Evolutionary conservation across 2,113 vertebrate species (phyloP).

Genomic region (Nipponia nippon): DNA sequence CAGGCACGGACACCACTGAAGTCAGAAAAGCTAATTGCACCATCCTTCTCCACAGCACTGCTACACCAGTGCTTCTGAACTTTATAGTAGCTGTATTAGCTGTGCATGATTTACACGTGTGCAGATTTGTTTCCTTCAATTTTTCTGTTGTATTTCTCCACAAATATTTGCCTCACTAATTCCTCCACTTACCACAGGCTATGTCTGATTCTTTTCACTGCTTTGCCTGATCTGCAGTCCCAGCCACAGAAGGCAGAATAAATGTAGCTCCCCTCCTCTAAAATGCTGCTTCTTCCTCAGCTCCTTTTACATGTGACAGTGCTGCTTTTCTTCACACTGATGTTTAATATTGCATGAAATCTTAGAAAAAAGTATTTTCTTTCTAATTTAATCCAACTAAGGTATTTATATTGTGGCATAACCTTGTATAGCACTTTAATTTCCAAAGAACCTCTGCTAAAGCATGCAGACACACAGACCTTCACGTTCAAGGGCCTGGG

Average conservation of each 20-base stretch:
- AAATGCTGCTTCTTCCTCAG: not conserved
- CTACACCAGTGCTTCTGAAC: not conserved
- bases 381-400: not conserved
- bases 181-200: not conserved
- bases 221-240: not conserved
- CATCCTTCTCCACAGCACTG: rapidly evolving
- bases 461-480: not conserved
- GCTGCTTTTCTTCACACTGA: not conserved
- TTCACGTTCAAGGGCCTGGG: not conserved
- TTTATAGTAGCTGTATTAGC: not conserved
- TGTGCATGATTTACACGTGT: no score
- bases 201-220: rapidly evolving
- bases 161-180: not conserved
- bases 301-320: not conserved
- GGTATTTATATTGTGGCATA: not conserved
- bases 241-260: not conserved
- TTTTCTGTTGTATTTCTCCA: not conserved
- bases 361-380: not conserved
- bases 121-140: not conserved
- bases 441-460: not conserved
- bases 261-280: not conserved
- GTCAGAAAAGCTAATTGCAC: not conserved
- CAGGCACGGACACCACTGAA: not conserved
- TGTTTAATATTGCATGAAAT: not conserved
- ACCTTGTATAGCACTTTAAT: not conserved